Percentiles rank a stretch among this genome's conserved stretches.
phyloP scores from a whole-genome alignment of 2,797 vertebrate genomes.

The Dendrocincla tyrannina region DNA sequence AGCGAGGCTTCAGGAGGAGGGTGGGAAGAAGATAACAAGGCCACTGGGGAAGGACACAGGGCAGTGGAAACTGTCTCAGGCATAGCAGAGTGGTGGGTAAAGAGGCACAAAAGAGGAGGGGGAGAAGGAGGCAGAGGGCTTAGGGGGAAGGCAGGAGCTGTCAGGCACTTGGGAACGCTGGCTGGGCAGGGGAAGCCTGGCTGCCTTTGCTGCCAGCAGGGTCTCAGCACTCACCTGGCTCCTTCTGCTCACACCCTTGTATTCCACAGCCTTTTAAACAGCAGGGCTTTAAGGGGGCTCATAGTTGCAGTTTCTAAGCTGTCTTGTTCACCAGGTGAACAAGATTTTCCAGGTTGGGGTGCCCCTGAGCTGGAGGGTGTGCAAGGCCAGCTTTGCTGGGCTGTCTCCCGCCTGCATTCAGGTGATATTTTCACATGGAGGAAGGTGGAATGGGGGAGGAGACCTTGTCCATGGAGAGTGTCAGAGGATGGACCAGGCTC shows the following conservation, averaged over 20 bases:
- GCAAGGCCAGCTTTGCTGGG: neutral
- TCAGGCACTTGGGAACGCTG: neutral
- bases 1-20: neutral
- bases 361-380: neutral
- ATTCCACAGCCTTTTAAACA: neutral
- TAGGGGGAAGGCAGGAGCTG: neutral
- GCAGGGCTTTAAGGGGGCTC: neutral
- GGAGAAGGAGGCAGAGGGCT: neutral
- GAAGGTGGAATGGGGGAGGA: neutral
- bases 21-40: constrained; percentile 40
- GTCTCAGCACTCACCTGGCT: neutral
- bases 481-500: neutral
- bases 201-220: neutral
- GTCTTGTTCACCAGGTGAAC: neutral
- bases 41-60: constrained; percentile 22
- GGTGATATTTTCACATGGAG: accelerated
- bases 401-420: neutral
- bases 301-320: neutral
- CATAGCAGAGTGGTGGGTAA: neutral
- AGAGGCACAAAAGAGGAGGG: neutral
- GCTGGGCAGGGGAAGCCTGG: neutral
- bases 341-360: neutral
- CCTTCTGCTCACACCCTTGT: neutral
- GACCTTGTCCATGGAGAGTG: neutral
- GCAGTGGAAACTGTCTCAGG: neutral